Evolutionary conservation across 2,797 vertebrate species (phyloP).

Genomic region (Chelonia mydas): DNA sequence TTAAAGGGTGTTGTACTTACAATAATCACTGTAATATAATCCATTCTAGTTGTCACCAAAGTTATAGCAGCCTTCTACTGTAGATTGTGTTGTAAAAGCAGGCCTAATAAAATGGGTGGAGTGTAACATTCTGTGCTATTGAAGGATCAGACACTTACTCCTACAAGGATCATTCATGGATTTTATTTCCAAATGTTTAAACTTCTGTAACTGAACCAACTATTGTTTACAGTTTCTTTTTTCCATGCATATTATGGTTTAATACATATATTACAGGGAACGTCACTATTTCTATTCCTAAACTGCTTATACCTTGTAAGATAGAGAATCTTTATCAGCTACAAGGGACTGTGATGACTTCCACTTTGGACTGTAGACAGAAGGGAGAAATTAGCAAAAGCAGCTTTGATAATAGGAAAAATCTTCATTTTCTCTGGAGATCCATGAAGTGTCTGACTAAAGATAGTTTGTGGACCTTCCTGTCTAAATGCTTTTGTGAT

Average conservation of each 20-base stretch:
- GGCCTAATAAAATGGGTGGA: neutral
- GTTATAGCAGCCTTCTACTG: neutral
- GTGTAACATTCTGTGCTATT: neutral
- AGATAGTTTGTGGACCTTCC: neutral
- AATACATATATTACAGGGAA: neutral
- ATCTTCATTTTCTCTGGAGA: neutral
- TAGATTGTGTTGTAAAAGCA: neutral
- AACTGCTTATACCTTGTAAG: no score
- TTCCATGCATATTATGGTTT: neutral
- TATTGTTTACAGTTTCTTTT: neutral
- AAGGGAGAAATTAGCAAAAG: neutral
- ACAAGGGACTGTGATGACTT: neutral
- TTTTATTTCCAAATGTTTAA: neutral
- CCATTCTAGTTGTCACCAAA: neutral
- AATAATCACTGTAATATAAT: neutral
- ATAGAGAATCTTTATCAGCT: neutral
- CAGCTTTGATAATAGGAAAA: neutral
- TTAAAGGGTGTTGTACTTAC: neutral
- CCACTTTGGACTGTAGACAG: neutral
- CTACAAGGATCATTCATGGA: neutral
- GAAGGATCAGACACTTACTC: slow-evolving; percentile 1
- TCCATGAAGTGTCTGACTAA: neutral
- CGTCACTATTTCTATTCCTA: no score
- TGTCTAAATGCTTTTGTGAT: neutral
- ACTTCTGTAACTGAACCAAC: neutral